Conservation (phyloP, 2,888 invertebrate genomes). For the Crocallis elinguaria region DNA sequence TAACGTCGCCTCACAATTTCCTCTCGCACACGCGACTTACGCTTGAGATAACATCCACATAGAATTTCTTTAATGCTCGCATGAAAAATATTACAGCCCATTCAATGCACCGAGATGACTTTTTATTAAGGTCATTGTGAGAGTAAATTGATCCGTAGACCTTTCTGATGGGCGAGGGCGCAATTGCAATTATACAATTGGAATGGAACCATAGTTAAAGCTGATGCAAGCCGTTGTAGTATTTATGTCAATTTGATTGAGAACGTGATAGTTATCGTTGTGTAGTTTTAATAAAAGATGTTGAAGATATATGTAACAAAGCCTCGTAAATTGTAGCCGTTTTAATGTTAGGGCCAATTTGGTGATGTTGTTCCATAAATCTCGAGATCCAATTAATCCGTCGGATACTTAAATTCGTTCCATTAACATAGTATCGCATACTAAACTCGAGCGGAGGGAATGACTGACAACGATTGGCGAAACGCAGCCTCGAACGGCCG, state of each 20-base stretch:
- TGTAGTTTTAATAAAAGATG: conserved; percentile 9
- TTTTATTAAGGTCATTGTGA: conserved; percentile 79
- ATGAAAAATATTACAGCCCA: conserved; percentile 74
- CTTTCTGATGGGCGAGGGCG: conserved; percentile 60
- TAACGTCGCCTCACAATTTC: conserved; percentile 74
- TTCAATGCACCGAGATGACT: conserved; percentile 66
- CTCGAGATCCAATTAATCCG: conserved; percentile 68
- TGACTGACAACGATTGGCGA: conserved; percentile 75
- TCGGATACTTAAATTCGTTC: conserved; percentile 70
- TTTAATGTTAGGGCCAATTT: conserved; percentile 57
- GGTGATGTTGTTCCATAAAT: conserved; percentile 67
- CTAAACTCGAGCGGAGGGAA: conserved; percentile 68
- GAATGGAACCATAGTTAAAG: conserved; percentile 49
- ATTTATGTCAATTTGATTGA: conserved; percentile 40
- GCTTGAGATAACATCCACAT: conserved; percentile 78
- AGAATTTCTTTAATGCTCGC: conserved; percentile 76
- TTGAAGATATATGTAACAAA: conserved; percentile 12
- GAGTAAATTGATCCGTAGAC: conserved; percentile 77
- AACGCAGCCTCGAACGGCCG: conserved; percentile 71
- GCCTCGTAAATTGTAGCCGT: conserved; percentile 51
- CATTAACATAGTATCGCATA: conserved; percentile 71
- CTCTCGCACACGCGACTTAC: conserved; percentile 75
- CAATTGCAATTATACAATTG: conserved; percentile 61
- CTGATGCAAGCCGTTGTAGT: conserved; percentile 41
- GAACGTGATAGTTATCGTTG: conserved; percentile 12